Evolutionary conservation across 2,888 invertebrate genomes (phyloP).

Genomic region (Tenthredo mesomela): DNA sequence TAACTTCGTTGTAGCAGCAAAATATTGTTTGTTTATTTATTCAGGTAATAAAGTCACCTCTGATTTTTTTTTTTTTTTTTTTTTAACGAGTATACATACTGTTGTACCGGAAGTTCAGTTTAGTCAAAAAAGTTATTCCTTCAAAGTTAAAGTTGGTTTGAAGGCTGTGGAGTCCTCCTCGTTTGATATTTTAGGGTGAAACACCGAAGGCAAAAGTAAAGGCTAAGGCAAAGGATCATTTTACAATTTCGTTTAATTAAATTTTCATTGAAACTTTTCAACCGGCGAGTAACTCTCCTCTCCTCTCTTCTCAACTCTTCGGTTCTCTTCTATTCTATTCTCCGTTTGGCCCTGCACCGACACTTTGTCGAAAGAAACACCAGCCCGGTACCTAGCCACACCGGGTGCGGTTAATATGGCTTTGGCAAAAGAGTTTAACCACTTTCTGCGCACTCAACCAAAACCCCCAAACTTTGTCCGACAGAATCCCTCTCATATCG

Average conservation of each 20-base stretch:
- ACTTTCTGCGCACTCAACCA: constrained; percentile 56
- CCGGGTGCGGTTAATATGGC: constrained; percentile 77
- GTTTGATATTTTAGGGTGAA: constrained; percentile 11
- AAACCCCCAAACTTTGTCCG: background rate
- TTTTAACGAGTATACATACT: too few relatives aligned
- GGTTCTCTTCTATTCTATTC: background rate
- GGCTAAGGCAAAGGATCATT: constrained; percentile 70
- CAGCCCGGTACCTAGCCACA: constrained; percentile 47
- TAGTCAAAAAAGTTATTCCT: background rate
- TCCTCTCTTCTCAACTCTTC: background rate
- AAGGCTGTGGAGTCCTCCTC: background rate
- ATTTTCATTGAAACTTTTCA: constrained; percentile 74
- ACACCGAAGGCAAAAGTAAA: constrained; percentile 17
- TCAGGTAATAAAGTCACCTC: background rate
- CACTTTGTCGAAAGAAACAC: constrained; percentile 31
- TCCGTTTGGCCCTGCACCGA: background rate
- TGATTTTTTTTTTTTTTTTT: background rate
- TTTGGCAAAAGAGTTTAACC: constrained; percentile 73
- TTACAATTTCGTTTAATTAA: constrained; percentile 77
- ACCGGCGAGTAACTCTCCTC: constrained; percentile 44
- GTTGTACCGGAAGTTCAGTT: background rate
- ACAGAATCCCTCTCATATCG: background rate
- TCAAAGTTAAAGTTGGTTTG: background rate
- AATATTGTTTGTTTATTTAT: background rate
- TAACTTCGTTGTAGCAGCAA: background rate